A percentile compares a stretch with the other conserved stretches of the same genome.
Conservation (phyloP, 2,797 vertebrate species). For the Carduelis carduelis region DNA sequence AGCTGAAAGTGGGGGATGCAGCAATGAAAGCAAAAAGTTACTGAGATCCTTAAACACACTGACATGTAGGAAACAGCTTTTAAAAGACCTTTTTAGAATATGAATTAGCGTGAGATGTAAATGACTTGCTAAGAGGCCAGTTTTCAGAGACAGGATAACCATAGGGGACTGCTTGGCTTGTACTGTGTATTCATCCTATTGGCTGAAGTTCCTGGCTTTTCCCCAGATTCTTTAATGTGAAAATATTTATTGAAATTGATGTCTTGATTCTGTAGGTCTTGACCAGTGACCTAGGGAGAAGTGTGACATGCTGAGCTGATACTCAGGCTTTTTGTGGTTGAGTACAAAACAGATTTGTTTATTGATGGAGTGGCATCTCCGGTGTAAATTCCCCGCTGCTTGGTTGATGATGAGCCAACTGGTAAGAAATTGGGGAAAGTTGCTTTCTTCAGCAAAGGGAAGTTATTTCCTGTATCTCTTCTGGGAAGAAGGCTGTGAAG, state of each 20-base stretch:
- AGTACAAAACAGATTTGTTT: neutral
- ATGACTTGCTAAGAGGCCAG: neutral
- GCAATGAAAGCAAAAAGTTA: neutral
- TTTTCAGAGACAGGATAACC: constrained; percentile 7
- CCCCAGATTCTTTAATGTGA: constrained; percentile 15
- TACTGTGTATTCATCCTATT: neutral
- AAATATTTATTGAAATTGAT: constrained; percentile 45
- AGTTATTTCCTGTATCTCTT: neutral
- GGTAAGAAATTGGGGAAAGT: neutral
- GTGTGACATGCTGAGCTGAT: constrained; percentile 2
- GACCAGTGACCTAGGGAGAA: constrained; percentile 18
- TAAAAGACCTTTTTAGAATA: constrained; percentile 37
- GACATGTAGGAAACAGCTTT: constrained; percentile 13
- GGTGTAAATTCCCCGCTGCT: neutral
- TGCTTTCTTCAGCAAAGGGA: neutral
- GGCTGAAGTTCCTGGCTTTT: constrained; percentile 9
- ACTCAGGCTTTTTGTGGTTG: neutral
- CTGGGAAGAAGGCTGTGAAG: neutral
- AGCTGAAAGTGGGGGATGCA: neutral
- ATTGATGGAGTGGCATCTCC: neutral
- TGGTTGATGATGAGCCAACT: neutral
- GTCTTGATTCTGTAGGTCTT: constrained; percentile 8
- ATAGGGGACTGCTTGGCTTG: neutral
- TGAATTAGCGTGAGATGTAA: constrained; percentile 10
- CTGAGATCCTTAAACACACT: neutral